Evolutionary conservation across 2,888 invertebrate genomes (phyloP).

Genomic region (Acanthosepion esculentum): DNA sequence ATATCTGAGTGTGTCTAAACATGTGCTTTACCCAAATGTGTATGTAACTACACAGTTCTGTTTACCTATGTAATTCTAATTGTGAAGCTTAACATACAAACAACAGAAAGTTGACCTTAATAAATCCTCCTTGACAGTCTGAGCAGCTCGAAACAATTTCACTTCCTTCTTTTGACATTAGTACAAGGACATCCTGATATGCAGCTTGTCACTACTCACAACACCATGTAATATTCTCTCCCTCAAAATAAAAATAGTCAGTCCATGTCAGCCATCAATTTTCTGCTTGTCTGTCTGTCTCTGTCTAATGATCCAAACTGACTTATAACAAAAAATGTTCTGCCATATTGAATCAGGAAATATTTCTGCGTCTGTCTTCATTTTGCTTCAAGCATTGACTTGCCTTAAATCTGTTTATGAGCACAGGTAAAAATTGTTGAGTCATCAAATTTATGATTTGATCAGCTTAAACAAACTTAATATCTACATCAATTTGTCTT

Average conservation of each 20-base stretch:
- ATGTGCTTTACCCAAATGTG: background rate
- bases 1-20: no score
- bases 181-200: background rate
- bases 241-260: background rate
- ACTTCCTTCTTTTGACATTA: background rate
- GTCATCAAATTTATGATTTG: background rate
- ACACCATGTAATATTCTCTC: background rate
- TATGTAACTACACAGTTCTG: background rate
- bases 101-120: background rate
- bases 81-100: background rate
- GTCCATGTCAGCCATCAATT: background rate
- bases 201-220: background rate
- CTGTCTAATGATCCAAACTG: background rate
- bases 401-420: background rate
- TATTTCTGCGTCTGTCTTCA: background rate
- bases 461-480: constrained; percentile 6
- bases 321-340: background rate
- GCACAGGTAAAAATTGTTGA: background rate
- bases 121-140: background rate
- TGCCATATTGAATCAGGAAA: background rate
- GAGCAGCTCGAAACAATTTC: background rate
- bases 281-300: background rate
- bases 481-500: constrained; percentile 1
- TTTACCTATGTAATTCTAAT: background rate
- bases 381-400: background rate